Percentiles rank a stretch among this genome's conserved stretches.
Conservation (phyloP, 2,888 invertebrate genomes). For the Drosophila limbata region DNA sequence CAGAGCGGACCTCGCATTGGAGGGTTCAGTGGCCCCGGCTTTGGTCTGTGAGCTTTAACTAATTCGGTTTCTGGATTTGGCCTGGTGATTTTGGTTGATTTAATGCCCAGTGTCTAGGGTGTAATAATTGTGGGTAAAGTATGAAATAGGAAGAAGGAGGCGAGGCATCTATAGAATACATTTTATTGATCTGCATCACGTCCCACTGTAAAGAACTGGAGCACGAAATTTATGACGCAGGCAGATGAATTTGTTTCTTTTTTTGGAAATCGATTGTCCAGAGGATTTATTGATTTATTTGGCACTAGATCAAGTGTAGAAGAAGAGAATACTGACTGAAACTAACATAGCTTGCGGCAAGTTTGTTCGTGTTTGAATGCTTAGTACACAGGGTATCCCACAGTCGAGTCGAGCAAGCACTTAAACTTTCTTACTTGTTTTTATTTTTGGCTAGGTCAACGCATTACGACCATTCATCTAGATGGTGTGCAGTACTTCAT, state of each 20-base stretch:
- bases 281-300: too few species aligned
- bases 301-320: too few species aligned
- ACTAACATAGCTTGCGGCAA: too few species aligned
- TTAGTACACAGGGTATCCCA: too few species aligned
- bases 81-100: too few species aligned
- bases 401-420: not conserved
- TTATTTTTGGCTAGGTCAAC: conserved; percentile 88
- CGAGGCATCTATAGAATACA: not conserved
- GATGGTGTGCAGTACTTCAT: conserved; percentile 95
- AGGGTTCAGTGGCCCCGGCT: conserved; percentile 53
- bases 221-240: too few species aligned
- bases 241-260: too few species aligned
- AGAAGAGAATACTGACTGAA: too few species aligned
- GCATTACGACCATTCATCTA: conserved; percentile 94
- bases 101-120: not conserved
- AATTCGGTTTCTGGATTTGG: conserved; percentile 4
- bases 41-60: conserved; percentile 17
- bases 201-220: too few species aligned
- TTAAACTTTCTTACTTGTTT: not conserved
- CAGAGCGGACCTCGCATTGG: conserved; percentile 21
- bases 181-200: not conserved
- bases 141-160: not conserved
- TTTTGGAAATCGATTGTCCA: not conserved
- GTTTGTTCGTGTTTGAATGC: too few species aligned
- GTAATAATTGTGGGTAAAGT: not conserved